Conservation (phyloP, 2,113 vertebrate genomes). For the Saiga tatarica region DNA sequence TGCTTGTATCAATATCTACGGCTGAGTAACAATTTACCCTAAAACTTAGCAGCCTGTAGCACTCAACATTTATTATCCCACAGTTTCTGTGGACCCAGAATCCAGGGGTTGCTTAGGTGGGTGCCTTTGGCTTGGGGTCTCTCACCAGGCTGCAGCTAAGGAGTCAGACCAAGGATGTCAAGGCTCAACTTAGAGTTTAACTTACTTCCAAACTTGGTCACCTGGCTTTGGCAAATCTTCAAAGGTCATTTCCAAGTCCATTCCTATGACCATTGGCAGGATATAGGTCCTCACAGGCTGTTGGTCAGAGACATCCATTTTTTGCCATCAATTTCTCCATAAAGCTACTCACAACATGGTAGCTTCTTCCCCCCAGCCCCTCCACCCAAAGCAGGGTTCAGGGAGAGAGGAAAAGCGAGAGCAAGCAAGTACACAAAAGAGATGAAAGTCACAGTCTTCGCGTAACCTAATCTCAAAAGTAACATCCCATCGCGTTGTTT, state of each 20-base stretch:
- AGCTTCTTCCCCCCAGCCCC: neutral
- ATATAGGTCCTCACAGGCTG: neutral
- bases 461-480: neutral
- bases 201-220: neutral
- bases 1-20: neutral
- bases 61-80: neutral
- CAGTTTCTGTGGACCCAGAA: neutral
- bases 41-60: neutral
- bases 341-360: neutral
- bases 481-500: neutral
- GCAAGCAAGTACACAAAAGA: accelerated
- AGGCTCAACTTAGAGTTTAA: neutral
- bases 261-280: neutral
- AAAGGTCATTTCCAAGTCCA: neutral
- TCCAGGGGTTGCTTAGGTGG: neutral
- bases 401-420: too few relatives aligned
- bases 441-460: neutral
- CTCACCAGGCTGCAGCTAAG: neutral
- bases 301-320: neutral
- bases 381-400: neutral
- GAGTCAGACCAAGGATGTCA: neutral
- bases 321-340: neutral
- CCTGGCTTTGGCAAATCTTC: neutral
- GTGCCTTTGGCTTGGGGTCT: neutral
- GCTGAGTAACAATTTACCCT: neutral